Base-by-base conservation (phyloP, 2,797 vertebrate genomes). In the Gadopsis bispinosus region DNA sequence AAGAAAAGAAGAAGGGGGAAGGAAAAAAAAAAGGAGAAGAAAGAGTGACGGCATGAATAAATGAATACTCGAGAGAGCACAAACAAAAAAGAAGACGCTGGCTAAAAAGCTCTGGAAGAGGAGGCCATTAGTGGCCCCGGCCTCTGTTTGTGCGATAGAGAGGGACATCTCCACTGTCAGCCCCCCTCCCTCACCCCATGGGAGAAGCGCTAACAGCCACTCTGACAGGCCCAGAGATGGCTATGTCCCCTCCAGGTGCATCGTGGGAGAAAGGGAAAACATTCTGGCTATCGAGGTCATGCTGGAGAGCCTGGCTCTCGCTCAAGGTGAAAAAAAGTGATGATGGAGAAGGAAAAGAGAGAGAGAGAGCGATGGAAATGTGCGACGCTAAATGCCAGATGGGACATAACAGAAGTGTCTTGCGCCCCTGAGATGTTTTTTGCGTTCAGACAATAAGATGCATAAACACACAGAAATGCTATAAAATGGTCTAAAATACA, bases 51-150 rank as follows among this genome's bases (percentile, higher is more conserved):
- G 85, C 85, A 94, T 95, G 91, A 96, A 92, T 94, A 94, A 96
- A 92, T 93, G 91, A 95, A 92, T 85, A 92, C 91, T 87, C 10
- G 65, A 80, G 88, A 95, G 76, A 81, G 62, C 89, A 92, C 83
- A 89, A 77, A 93, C 92, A 90, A 78, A 79, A 93, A 89, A 87
- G 85, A 83, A 90, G 89, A 93, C 62, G 85, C 48, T 19, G 77
- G 87, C 91, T 94, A 94, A 95, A 96, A 95, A 94, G 91, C 91
- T 88, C 84, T 84, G 71, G 86, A 88, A 92, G 92, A 92, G 81
- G 86, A 89, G 92, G 93, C 95, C 95, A 96, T 96, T 95, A 95
- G 92, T 89, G 89, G 88, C 91, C 83, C 76, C 59, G 77, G 91
- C 85, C 87, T 88, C 81, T 87, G 87, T 91, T 88, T 88, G 92